Evolutionary conservation across 1,140 invertebrate species (phyloP).

Genomic region (Lordiphosa stackelbergi): DNA sequence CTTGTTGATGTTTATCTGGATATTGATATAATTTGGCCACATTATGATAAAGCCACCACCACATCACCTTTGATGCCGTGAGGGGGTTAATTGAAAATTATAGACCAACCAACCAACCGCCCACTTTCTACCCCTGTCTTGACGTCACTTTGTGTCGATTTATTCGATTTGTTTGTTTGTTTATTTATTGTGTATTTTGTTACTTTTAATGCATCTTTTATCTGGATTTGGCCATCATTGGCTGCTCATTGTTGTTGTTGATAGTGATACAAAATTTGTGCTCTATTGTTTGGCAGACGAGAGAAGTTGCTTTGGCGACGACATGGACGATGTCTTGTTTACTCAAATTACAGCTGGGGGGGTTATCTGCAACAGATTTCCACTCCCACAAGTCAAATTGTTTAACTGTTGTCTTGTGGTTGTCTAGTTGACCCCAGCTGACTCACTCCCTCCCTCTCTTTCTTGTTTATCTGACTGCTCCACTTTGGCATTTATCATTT

Average conservation of each 20-base stretch:
- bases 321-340: slow-evolving; percentile 51
- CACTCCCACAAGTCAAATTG: slow-evolving; percentile 26
- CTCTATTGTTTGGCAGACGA: slow-evolving; percentile 52
- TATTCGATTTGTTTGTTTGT: slow-evolving; percentile 67
- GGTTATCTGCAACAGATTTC: slow-evolving; percentile 56
- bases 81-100: slow-evolving; percentile 66
- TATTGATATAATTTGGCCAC: slow-evolving; percentile 59
- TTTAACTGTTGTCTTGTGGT: slow-evolving; percentile 3
- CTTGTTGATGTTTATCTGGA: slow-evolving; percentile 48
- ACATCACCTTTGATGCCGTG: slow-evolving; percentile 41
- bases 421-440: slow-evolving; percentile 46
- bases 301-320: slow-evolving; percentile 47
- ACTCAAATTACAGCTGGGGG: slow-evolving; percentile 66
- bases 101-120: slow-evolving; percentile 43
- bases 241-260: slow-evolving; percentile 30
- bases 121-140: slow-evolving; percentile 20
- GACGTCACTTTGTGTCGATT: slow-evolving; percentile 42
- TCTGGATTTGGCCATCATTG: slow-evolving; percentile 71
- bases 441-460: neutral
- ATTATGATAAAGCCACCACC: slow-evolving; percentile 37
- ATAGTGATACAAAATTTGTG: slow-evolving; percentile 72
- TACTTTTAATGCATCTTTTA: slow-evolving; percentile 75
- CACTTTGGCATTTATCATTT: slow-evolving; percentile 35
- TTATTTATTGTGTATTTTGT: slow-evolving; percentile 73
- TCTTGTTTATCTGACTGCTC: slow-evolving; percentile 31